Percentiles rank a stretch among this genome's conserved stretches.
phyloP scores from a whole-genome alignment of 2,113 vertebrate genomes.

The Pantherophis guttatus region DNA sequence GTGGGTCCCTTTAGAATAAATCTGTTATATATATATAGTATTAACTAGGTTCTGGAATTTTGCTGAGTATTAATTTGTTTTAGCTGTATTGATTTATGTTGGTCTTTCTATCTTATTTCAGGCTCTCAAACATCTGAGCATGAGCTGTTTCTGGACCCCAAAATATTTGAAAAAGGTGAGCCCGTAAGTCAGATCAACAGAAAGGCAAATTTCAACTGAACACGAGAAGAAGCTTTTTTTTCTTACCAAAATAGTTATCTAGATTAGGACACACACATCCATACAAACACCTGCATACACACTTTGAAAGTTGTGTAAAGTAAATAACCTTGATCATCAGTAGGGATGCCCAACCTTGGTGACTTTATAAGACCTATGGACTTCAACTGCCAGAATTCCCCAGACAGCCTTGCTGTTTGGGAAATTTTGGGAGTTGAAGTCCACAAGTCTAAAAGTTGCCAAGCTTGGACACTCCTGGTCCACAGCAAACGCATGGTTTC shows the following conservation, averaged over 20 bases:
- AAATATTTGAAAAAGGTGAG: conserved; percentile 81
- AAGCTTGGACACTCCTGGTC: background rate
- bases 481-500: background rate
- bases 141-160: conserved; percentile 77
- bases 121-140: conserved; percentile 77
- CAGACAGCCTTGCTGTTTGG: background rate
- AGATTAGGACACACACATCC: background rate
- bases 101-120: conserved; percentile 55
- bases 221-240: too few species aligned
- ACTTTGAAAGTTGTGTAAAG: background rate
- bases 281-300: background rate
- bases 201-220: background rate
- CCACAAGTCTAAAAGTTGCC: background rate
- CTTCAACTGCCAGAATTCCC: background rate
- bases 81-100: background rate
- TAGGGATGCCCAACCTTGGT: background rate
- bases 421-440: background rate
- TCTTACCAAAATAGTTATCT: too few species aligned
- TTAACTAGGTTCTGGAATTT: background rate
- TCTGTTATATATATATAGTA: background rate
- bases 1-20: background rate
- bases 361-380: background rate
- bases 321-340: background rate
- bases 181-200: conserved; percentile 4
- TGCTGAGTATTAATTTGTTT: background rate